Evolutionary conservation across 1,140 invertebrate genomes (phyloP), one percentile per base, ranked within the genome.

Genomic region (Drosophila bipectinata): DNA sequence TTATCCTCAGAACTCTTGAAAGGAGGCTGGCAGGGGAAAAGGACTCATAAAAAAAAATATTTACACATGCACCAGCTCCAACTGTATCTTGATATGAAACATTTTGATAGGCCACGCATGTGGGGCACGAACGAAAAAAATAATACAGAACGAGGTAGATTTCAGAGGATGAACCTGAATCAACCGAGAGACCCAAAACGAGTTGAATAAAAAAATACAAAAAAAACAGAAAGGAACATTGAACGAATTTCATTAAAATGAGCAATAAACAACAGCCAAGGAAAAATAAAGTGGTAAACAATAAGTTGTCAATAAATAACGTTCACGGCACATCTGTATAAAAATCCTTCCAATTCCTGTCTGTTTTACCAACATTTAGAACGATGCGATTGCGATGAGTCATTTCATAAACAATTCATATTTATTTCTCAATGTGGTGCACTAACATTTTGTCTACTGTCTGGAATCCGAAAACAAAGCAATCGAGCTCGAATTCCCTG

Each of bases 11-110:
- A 45, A 39, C 71, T 73, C 59, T 51, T 61, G 47, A 59, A 59
- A 28, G 41, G 39, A 4, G 57, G 26, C 34, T 4, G 4, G 41
- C 9, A 44, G 41, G 3, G 49, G 58, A 24, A 39, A 55, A 53
- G 59, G 80, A 60, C 68, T 81, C 84, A 80, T 87, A 87, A 87
- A 87, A 85, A n/a, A 85, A 85, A 78, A 87, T 87, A 88, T 87
- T 82, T 78, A 87, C 81, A 85, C 81, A 80, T 64, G 82, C 74
- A 58, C 39, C 34, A 55, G 37, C 81, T 87, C 67, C 74, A 82
- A 87, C 78, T 85, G 82, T 87, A 85, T 85, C 69, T 82, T 76
- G 78, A 78, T 85, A 66, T 69, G 57, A 69, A 69, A 30, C 57
- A 56, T 61, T 62, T 51, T 67, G 60, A 63, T 26, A 45, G 47